Evolutionary conservation across 1,140 invertebrate species (phyloP).

Genomic region (Andrena cerasifolii): DNA sequence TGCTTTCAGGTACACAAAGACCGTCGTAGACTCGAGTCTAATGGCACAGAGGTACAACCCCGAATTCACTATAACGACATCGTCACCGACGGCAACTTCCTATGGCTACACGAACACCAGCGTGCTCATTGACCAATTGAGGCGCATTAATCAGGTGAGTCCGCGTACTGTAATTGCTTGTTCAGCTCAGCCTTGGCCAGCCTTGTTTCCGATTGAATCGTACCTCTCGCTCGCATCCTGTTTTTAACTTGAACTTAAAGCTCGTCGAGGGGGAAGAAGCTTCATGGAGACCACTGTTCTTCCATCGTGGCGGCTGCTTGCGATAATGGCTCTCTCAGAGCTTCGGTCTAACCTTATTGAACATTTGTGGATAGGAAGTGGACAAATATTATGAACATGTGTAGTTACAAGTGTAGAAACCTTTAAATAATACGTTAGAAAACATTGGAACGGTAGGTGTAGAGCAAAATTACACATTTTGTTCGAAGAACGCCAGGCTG

Average conservation of each 20-base stretch:
- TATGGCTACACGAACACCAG: constrained; percentile 83
- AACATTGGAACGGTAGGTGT: too few species aligned
- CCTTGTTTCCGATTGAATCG: constrained; percentile 51
- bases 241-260: constrained; percentile 4
- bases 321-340: too few species aligned
- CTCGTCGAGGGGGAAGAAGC: neutral
- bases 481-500: too few species aligned
- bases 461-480: too few species aligned
- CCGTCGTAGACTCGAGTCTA: constrained; percentile 84
- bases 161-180: constrained; percentile 57
- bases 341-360: too few species aligned
- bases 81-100: constrained; percentile 68
- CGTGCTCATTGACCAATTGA: constrained; percentile 85
- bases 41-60: constrained; percentile 87
- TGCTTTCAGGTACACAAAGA: constrained; percentile 85
- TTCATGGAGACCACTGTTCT: too few species aligned
- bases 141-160: constrained; percentile 86
- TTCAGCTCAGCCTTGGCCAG: constrained; percentile 49
- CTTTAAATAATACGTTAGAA: too few species aligned
- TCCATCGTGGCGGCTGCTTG: too few species aligned
- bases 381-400: too few species aligned
- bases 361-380: too few species aligned
- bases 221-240: constrained; percentile 27
- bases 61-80: constrained; percentile 83
- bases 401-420: too few species aligned